A percentile compares a stretch with the other conserved stretches of the same genome.
Conservation (phyloP, 2,113 vertebrate species). For the Thinocorus orbignyianus region DNA sequence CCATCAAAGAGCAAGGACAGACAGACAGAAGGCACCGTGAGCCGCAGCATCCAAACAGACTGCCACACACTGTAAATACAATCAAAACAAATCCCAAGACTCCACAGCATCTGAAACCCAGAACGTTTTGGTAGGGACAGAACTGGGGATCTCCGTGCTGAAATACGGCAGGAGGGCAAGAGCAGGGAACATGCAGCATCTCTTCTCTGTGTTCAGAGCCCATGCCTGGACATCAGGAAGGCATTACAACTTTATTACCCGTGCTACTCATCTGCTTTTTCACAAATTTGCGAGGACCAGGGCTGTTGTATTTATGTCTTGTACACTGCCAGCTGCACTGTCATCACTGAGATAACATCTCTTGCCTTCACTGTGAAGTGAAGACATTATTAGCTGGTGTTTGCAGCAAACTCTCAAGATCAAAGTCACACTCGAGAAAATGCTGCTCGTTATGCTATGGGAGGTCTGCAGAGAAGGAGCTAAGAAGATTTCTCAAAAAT, state of each 20-base stretch:
- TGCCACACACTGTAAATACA: rapidly evolving
- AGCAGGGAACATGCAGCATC: rapidly evolving
- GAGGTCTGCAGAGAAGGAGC: background rate
- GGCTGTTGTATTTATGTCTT: background rate
- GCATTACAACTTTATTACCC: background rate
- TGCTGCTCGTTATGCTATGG: background rate
- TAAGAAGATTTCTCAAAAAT: background rate
- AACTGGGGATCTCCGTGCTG: background rate
- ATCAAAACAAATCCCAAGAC: background rate
- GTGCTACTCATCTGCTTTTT: background rate
- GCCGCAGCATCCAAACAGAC: background rate
- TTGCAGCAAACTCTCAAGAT: background rate
- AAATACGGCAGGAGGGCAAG: background rate
- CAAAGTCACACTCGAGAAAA: background rate
- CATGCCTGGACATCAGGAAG: background rate
- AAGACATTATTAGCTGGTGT: background rate
- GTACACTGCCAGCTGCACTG: background rate
- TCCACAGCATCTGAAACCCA: background rate
- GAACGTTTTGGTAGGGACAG: background rate
- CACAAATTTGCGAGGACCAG: background rate
- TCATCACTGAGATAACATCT: background rate
- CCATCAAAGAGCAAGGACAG: background rate
- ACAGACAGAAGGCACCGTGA: background rate
- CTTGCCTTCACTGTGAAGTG: background rate
- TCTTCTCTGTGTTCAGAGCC: background rate